Percentiles rank a stretch among this genome's conserved stretches.
phyloP scores from a whole-genome alignment of 92 coral and sea anemone species.

The Actinostola sp. region DNA sequence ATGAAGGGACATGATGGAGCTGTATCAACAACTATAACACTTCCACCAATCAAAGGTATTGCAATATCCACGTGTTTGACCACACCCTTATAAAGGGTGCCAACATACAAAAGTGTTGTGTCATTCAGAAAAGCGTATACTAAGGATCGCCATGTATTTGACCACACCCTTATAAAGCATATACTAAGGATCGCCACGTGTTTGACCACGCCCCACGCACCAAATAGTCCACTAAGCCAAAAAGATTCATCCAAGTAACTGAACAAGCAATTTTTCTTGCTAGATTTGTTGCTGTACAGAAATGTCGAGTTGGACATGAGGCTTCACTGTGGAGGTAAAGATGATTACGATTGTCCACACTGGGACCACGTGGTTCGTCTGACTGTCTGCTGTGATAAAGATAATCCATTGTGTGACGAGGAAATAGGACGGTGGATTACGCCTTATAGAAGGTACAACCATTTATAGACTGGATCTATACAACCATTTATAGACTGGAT shows the following conservation, averaged over 20 bases:
- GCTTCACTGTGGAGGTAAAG: constrained; percentile 76
- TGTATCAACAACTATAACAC: constrained; percentile 42
- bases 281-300: constrained; percentile 84
- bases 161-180: constrained; percentile 87
- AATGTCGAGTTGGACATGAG: constrained; percentile 97
- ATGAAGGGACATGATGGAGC: constrained; percentile 89
- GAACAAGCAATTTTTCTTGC: not conserved
- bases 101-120: constrained; percentile 75
- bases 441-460: constrained; percentile 83
- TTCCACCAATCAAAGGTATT: constrained; percentile 73
- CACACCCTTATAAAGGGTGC: constrained; percentile 92
- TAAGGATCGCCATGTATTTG: constrained; percentile 85
- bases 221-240: not conserved
- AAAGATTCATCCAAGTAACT: not conserved
- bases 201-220: too few species aligned
- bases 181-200: constrained; percentile 58
- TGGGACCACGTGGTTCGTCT: constrained; percentile 98
- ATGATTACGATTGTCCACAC: constrained; percentile 93
- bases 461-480: too few species aligned
- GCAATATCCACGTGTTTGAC: constrained; percentile 88
- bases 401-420: constrained; percentile 77
- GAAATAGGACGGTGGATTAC: constrained; percentile 98
- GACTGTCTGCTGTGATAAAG: constrained; percentile 85
- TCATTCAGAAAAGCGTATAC: constrained; percentile 54
- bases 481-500: too few species aligned